These are phyloP conservation scores for Lasioglossum morio DNA, from an alignment of 2,888 invertebrate species.

Conservation along the genomic window DNA sequence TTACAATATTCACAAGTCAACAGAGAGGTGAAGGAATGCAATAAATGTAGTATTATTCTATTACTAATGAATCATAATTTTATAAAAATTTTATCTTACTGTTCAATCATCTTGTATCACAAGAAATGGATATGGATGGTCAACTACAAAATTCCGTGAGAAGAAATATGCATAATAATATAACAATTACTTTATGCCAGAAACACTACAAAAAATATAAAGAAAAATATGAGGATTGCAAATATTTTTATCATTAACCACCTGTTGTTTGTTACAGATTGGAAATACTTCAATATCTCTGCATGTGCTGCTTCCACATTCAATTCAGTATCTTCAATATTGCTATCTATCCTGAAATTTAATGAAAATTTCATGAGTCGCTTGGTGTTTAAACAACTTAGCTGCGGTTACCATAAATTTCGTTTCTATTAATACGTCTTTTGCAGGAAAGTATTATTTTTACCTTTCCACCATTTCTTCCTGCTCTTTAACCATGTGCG, in stretches of 20 bases:
- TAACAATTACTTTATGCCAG: conserved; percentile 88
- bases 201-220: conserved; percentile 99
- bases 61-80: conserved; percentile 50
- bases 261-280: conserved; percentile 97
- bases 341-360: conserved; percentile 94
- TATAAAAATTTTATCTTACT: conserved; percentile 63
- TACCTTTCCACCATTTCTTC: conserved; percentile 97
- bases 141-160: conserved; percentile 40
- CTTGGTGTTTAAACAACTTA: conserved; percentile 9
- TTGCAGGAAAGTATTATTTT: conserved; percentile 23
- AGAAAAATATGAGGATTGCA: conserved; percentile 99
- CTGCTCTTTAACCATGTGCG: conserved; percentile 99
- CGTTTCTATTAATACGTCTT: neutral
- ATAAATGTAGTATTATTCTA: conserved; percentile 57
- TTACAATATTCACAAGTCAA: conserved; percentile 71
- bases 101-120: conserved; percentile 60
- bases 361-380: conserved; percentile 11
- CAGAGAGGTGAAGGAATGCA: conserved; percentile 67
- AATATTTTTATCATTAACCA: conserved; percentile 99
- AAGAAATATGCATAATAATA: conserved; percentile 42
- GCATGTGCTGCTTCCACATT: conserved; percentile 99
- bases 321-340: conserved; percentile 97
- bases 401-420: neutral
- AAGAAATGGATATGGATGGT: conserved; percentile 63
- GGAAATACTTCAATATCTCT: conserved; percentile 99